These are phyloP conservation scores for Arenaria interpres DNA, from an alignment of 2,113 vertebrate species.

Conservation along the genomic window DNA sequence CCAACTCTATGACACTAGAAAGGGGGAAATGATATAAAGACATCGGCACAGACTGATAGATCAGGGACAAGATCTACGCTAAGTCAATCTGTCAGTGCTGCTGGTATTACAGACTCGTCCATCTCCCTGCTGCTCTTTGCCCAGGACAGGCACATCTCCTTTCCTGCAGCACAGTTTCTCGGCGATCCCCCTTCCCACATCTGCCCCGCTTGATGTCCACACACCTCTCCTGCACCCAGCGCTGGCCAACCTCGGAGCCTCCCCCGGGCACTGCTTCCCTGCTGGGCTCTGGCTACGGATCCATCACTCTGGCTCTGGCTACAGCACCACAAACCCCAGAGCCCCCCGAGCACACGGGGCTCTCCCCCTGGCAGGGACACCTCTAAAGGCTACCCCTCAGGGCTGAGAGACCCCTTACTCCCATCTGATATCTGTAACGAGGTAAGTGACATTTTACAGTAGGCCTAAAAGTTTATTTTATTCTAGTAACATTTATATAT, in stretches of 20 bases:
- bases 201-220: accelerated
- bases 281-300: neutral
- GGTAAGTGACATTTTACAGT: neutral
- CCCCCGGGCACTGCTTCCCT: neutral
- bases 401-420: neutral
- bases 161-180: neutral
- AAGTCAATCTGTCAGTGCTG: neutral
- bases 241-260: neutral
- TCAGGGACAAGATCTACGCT: neutral
- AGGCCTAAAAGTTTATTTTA: neutral
- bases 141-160: neutral
- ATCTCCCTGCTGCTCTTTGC: neutral
- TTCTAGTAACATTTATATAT: neutral
- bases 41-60: neutral
- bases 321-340: neutral
- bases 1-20: neutral
- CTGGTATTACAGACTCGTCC: neutral
- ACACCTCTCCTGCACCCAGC: accelerated
- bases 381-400: neutral
- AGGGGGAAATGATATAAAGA: neutral
- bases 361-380: neutral
- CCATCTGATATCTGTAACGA: accelerated
- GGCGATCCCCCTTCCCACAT: neutral
- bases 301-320: neutral
- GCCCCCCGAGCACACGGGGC: neutral